phyloP scores from a whole-genome alignment of 2,888 invertebrate species.

The Epistrophella euchroma region DNA sequence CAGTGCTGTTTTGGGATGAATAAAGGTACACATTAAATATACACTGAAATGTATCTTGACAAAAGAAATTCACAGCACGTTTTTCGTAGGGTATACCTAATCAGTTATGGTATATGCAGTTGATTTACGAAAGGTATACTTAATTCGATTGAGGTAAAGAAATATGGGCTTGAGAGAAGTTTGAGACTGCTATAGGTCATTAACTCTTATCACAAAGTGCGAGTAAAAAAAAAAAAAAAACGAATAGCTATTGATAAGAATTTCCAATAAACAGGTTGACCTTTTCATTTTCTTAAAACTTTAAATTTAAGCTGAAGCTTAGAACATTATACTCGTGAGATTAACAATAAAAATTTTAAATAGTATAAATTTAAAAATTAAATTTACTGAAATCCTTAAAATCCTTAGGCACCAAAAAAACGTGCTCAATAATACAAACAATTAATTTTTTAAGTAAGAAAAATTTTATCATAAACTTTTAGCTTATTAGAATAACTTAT shows the following conservation, averaged over 20 bases:
- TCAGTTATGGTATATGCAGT: background rate
- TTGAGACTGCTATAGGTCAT: background rate
- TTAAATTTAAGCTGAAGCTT: too few relatives aligned
- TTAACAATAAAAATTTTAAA: too few relatives aligned
- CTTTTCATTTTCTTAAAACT: background rate
- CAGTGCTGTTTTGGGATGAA: background rate
- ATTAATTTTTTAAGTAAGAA: too few relatives aligned
- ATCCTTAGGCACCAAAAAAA: too few relatives aligned
- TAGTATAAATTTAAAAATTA: too few relatives aligned
- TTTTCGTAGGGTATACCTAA: background rate
- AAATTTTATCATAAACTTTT: too few relatives aligned
- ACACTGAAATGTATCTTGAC: background rate
- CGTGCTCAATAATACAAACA: too few relatives aligned
- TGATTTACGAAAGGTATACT: background rate
- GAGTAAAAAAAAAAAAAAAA: background rate
- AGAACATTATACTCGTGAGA: too few relatives aligned
- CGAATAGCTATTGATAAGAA: background rate
- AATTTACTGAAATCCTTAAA: too few relatives aligned
- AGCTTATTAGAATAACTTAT: too few relatives aligned
- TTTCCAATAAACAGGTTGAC: background rate
- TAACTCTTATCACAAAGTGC: background rate
- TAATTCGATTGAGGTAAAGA: background rate
- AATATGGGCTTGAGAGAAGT: background rate
- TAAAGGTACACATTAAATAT: slow-evolving; percentile 4
- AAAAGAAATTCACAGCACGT: slow-evolving; percentile 11